Evolutionary conservation across 2,888 invertebrate genomes (phyloP).

Genomic region (Lottia gigantea): DNA sequence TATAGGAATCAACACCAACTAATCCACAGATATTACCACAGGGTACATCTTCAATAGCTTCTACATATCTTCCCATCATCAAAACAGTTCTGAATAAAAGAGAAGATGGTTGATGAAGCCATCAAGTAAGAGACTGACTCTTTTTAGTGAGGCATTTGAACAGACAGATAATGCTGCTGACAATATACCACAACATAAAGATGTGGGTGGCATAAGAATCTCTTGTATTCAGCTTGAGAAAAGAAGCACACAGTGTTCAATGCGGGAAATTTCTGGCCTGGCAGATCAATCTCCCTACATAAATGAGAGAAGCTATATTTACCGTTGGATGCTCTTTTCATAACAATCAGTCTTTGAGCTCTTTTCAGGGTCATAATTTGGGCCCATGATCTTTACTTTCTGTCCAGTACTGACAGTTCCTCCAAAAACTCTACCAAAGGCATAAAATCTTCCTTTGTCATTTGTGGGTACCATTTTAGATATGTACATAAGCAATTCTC

Average conservation of each 20-base stretch:
- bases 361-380: slow-evolving; percentile 97
- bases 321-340: slow-evolving; percentile 96
- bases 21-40: slow-evolving; percentile 99
- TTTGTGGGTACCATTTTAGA: slow-evolving; percentile 99
- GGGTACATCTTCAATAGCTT: slow-evolving; percentile 99
- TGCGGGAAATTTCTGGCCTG: background rate
- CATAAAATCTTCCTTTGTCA: slow-evolving; percentile 99
- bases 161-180: no score
- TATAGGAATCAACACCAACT: slow-evolving; percentile 99
- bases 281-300: background rate
- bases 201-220: no score
- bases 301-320: slow-evolving; percentile 10
- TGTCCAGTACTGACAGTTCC: slow-evolving; percentile 80
- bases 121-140: no score
- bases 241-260: no score
- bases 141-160: no score
- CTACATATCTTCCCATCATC: slow-evolving; percentile 99
- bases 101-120: no score
- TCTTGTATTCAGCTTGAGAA: no score
- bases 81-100: slow-evolving; percentile 82
- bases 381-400: slow-evolving; percentile 96
- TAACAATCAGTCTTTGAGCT: slow-evolving; percentile 91
- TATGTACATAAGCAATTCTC: slow-evolving; percentile 99
- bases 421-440: slow-evolving; percentile 99
- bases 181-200: no score